Base-by-base conservation (phyloP, 2,888 invertebrate genomes). In the Apotomis turbidana region DNA sequence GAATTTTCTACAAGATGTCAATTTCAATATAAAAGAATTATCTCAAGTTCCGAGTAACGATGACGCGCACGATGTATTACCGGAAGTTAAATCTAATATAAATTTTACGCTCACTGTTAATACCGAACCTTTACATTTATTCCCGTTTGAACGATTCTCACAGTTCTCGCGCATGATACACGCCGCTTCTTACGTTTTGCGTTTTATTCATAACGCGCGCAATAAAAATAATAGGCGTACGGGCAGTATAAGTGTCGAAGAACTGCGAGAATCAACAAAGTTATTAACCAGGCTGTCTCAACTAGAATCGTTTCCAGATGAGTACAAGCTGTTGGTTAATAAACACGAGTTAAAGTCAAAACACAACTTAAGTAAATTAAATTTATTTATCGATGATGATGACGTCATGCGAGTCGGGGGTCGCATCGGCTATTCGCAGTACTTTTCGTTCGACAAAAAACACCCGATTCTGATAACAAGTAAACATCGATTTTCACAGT, bases 171-270 rank as follows among this genome's bases (percentile, higher is more conserved):
- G 75, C 0, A 69, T 78, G 68, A 57, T 69, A 27, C 69, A 74
- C 36, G 68, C 74, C 8, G 58, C 52, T 4, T 76, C 74, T 0
- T 78, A 75, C 66, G 58, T 75, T 10, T 49, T 75, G 4, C 74
- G 78, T 3, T 78, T 78, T 62, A 73, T 77, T n/a, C 36, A 68
- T 46, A 76, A 76, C 55, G 13, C 15, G 54, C 54, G 54, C n/a
- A 54, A 54, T 54, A 54, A 54, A 54, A 54, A 54, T 54, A 13
- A 13, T 54, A 54, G 13, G 54, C 54, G 54, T 54, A 54, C 54
- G 54, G 54, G 54, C 54, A 54, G 54, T 54, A 54, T 54, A n/a
- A 54, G 54, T 8, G 54, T 54, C 13, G 54, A 54, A 3, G 54
- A 54, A 54, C 13, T 54, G 54, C n/a, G 15, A 15, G 54, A 54